Evolutionary conservation across 2,797 vertebrate species (phyloP).

Genomic region (Galagoides demidoff): DNA sequence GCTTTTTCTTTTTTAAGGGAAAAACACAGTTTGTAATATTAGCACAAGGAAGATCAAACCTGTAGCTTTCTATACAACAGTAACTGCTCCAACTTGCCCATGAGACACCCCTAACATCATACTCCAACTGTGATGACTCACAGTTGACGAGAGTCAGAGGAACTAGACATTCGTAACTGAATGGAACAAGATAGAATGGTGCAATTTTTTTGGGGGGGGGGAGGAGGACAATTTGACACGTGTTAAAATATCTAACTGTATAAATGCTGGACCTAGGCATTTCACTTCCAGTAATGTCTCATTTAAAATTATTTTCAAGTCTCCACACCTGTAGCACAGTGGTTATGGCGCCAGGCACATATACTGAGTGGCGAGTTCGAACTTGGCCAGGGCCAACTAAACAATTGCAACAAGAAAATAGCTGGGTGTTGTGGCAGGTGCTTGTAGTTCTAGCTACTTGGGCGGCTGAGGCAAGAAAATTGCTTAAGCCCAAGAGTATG

Average conservation of each 20-base stretch:
- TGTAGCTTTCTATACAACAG: background rate
- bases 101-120: background rate
- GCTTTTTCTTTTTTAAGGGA: background rate
- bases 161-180: background rate
- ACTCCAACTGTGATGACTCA: background rate
- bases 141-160: background rate
- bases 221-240: background rate
- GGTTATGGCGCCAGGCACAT: too few species aligned
- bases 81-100: background rate
- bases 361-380: too few species aligned
- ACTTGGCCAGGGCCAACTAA: too few species aligned
- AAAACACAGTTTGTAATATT: background rate
- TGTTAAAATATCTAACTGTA: background rate
- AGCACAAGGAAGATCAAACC: background rate
- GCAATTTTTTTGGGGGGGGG: background rate
- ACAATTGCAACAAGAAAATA: too few species aligned
- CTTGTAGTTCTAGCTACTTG: too few species aligned
- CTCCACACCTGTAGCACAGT: too few species aligned
- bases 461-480: too few species aligned
- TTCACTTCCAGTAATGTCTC: background rate
- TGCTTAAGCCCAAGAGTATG: too few species aligned
- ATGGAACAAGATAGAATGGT: background rate
- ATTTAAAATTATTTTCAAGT: background rate
- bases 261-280: background rate
- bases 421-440: too few species aligned